These are phyloP conservation scores for Brachionus manjavacas DNA, from an alignment of 1,140 invertebrate genomes.

Conservation along the genomic window DNA sequence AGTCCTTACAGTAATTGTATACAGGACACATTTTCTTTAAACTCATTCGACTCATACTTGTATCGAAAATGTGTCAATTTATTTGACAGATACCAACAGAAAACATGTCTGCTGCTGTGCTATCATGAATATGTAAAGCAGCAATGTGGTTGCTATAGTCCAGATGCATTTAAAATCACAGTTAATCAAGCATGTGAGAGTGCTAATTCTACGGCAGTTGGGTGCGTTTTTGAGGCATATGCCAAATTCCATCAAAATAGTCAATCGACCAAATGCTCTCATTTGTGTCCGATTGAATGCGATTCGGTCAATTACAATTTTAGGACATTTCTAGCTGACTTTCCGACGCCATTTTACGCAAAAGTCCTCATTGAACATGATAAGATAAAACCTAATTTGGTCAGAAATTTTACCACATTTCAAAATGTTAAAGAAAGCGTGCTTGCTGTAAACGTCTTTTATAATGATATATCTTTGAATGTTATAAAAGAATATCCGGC, in stretches of 20 bases:
- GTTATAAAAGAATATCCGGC: too few species aligned
- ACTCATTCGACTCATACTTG: neutral
- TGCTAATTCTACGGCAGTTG: too few species aligned
- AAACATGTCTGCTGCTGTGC: neutral
- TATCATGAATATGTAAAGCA: neutral
- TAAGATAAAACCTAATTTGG: neutral
- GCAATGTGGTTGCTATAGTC: neutral
- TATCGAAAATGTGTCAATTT: neutral
- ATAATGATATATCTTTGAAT: too few species aligned
- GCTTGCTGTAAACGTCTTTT: neutral
- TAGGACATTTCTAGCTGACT: neutral
- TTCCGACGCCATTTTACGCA: neutral
- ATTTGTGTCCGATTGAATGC: slow-evolving; percentile 1
- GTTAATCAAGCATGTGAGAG: neutral
- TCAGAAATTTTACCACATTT: neutral
- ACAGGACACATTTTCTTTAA: neutral
- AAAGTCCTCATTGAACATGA: neutral
- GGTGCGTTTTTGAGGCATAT: neutral
- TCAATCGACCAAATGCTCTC: neutral
- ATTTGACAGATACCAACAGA: neutral
- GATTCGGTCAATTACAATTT: neutral
- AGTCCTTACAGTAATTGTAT: neutral
- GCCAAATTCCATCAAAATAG: neutral
- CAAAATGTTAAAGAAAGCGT: neutral
- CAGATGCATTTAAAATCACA: neutral